Evolutionary conservation across 2,888 invertebrate genomes (phyloP).

Genomic region (Andrena dorsata): DNA sequence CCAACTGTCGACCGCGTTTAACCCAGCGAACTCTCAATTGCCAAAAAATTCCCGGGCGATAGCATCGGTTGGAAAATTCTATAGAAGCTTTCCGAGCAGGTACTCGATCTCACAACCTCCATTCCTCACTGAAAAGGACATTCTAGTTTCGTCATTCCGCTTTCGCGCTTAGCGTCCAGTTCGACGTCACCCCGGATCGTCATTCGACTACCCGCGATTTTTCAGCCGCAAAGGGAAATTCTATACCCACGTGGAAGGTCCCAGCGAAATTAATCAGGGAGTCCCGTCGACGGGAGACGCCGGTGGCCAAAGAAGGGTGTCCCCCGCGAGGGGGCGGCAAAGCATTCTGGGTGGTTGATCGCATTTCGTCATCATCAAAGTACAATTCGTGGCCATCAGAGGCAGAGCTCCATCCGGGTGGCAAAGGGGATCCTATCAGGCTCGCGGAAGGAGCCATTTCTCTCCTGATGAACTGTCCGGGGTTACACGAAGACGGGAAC

Average conservation of each 20-base stretch:
- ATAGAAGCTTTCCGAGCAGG: neutral
- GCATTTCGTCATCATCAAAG: slow-evolving; percentile 67
- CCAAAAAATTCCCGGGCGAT: no score
- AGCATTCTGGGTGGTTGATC: slow-evolving; percentile 60
- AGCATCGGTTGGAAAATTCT: neutral
- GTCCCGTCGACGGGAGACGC: slow-evolving; percentile 31
- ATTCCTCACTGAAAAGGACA: neutral
- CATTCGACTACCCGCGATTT: neutral
- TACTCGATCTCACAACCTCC: neutral
- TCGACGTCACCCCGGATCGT: neutral
- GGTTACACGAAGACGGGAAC: slow-evolving; percentile 42
- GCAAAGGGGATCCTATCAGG: slow-evolving; percentile 45
- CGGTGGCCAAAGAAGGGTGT: slow-evolving; percentile 49
- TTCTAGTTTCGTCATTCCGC: neutral
- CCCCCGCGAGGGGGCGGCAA: slow-evolving; percentile 5
- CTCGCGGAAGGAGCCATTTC: slow-evolving; percentile 62
- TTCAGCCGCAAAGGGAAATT: slow-evolving; percentile 3
- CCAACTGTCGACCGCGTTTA: slow-evolving; percentile 2
- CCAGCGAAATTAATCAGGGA: slow-evolving; percentile 55
- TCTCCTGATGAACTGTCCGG: slow-evolving; percentile 56
- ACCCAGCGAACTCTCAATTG: neutral
- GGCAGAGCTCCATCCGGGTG: slow-evolving; percentile 26
- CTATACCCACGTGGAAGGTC: slow-evolving; percentile 21
- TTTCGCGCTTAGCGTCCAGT: neutral
- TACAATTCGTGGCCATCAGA: slow-evolving; percentile 60